Conservation (phyloP, 2,888 invertebrate species). For the Papilio gigon region DNA sequence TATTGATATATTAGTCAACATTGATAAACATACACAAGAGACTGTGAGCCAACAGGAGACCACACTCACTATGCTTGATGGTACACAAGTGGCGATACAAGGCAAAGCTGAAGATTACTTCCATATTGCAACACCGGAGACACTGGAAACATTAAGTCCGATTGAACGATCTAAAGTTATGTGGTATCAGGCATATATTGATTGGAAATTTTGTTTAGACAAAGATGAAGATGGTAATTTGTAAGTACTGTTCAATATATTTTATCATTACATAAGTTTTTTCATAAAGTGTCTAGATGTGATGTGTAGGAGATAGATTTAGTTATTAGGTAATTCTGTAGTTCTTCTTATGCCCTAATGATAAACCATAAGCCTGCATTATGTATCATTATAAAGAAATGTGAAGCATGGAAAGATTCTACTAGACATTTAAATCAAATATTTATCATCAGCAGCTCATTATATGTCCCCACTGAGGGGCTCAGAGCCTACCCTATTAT, state of each 20-base stretch:
- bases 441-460: too few species aligned
- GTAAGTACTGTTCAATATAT: slow-evolving; percentile 57
- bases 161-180: slow-evolving; percentile 53
- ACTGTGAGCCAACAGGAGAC: slow-evolving; percentile 45
- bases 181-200: slow-evolving; percentile 59
- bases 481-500: too few species aligned
- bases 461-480: too few species aligned
- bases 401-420: too few species aligned
- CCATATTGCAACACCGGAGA: slow-evolving; percentile 56
- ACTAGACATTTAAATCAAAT: too few species aligned
- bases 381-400: too few species aligned
- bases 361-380: too few species aligned
- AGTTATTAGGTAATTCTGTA: too few species aligned
- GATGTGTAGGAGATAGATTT: too few species aligned
- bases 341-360: too few species aligned
- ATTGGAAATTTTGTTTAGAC: slow-evolving; percentile 59
- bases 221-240: slow-evolving; percentile 62
- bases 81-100: slow-evolving; percentile 47
- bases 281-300: not conserved
- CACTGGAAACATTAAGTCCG: slow-evolving; percentile 48
- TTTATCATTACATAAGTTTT: not conserved
- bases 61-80: slow-evolving; percentile 48
- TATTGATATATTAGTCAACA: slow-evolving; percentile 43
- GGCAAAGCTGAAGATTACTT: slow-evolving; percentile 58
- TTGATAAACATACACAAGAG: slow-evolving; percentile 47